These are phyloP conservation scores for Pediacus dermestoides DNA, from an alignment of 2,888 invertebrate genomes.

Conservation along the genomic window DNA sequence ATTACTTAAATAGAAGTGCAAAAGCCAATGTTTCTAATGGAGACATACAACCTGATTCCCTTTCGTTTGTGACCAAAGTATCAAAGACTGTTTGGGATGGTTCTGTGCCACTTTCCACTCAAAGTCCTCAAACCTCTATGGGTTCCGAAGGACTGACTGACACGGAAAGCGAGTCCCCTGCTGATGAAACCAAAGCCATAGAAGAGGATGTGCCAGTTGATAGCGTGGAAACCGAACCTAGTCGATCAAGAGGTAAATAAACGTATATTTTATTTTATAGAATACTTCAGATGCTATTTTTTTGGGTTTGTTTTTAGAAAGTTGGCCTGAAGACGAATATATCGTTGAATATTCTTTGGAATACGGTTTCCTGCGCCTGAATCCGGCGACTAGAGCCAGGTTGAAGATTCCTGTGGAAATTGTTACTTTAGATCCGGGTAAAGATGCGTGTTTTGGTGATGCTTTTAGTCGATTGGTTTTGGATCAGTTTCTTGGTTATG, in stretches of 20 bases:
- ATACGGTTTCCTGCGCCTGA: slow-evolving; percentile 91
- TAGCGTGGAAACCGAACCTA: too few species aligned
- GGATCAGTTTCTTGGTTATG: slow-evolving; percentile 92
- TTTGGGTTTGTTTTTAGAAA: too few species aligned
- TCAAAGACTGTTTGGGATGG: slow-evolving; percentile 42
- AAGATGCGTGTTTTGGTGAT: slow-evolving; percentile 92
- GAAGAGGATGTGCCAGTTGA: too few species aligned
- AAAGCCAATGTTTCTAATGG: too few species aligned
- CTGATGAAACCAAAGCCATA: too few species aligned
- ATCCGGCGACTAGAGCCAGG: slow-evolving; percentile 78
- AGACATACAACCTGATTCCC: slow-evolving; percentile 20
- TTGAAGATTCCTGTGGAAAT: slow-evolving; percentile 90
- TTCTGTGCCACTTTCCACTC: slow-evolving; percentile 13
- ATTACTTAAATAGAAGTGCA: too few species aligned
- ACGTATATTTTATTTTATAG: background rate
- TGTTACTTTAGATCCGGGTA: slow-evolving; percentile 80
- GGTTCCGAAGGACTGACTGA: too few species aligned
- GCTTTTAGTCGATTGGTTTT: slow-evolving; percentile 84
- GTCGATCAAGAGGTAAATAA: too few species aligned
- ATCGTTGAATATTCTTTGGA: slow-evolving; percentile 97
- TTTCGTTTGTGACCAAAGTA: slow-evolving; percentile 34
- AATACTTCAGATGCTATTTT: slow-evolving; percentile 6
- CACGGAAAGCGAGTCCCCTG: too few species aligned
- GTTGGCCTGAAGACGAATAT: slow-evolving; percentile 78
- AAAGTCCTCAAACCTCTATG: too few species aligned